phyloP scores from a whole-genome alignment of 2,113 vertebrate species.

The Hippocampus comes region DNA sequence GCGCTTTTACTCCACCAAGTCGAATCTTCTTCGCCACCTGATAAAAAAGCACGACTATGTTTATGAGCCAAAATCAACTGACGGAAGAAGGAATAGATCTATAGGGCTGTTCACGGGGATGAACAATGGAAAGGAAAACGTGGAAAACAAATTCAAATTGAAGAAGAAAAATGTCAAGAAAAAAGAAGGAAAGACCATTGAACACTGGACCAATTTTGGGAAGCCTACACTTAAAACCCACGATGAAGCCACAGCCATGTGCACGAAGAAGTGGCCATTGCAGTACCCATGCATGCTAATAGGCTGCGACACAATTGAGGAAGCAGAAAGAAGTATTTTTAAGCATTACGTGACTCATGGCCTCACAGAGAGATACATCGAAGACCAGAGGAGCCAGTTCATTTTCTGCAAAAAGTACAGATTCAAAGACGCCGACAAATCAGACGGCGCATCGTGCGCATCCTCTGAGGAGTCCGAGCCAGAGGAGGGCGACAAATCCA shows the following conservation, averaged over 20 bases:
- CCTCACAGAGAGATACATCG: constrained; percentile 87
- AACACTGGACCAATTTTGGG: constrained; percentile 73
- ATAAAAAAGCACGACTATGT: constrained; percentile 94
- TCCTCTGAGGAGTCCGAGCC: constrained; percentile 58
- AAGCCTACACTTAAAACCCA: constrained; percentile 83
- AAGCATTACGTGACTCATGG: constrained; percentile 96
- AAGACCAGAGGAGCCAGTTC: constrained; percentile 87
- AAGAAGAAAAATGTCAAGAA: constrained; percentile 75
- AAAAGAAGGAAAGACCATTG: constrained; percentile 66
- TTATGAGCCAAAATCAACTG: constrained; percentile 87
- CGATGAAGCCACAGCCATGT: constrained; percentile 86
- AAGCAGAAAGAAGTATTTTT: constrained; percentile 88
- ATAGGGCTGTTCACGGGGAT: constrained; percentile 40
- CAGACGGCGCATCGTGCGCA: constrained; percentile 54
- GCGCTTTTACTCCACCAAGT: constrained; percentile 92
- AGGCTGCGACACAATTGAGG: constrained; percentile 88
- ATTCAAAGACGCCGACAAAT: constrained; percentile 70
- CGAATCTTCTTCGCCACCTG: constrained; percentile 93
- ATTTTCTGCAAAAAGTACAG: constrained; percentile 86
- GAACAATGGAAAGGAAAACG: constrained; percentile 78
- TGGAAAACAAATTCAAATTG: constrained; percentile 76
- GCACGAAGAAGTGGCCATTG: constrained; percentile 82
- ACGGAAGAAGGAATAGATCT: constrained; percentile 72
- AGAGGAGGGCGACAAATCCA: constrained; percentile 60
- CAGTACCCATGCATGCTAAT: constrained; percentile 98